phyloP scores from a whole-genome alignment of 2,797 vertebrate species.

The Acanthis flammea region DNA sequence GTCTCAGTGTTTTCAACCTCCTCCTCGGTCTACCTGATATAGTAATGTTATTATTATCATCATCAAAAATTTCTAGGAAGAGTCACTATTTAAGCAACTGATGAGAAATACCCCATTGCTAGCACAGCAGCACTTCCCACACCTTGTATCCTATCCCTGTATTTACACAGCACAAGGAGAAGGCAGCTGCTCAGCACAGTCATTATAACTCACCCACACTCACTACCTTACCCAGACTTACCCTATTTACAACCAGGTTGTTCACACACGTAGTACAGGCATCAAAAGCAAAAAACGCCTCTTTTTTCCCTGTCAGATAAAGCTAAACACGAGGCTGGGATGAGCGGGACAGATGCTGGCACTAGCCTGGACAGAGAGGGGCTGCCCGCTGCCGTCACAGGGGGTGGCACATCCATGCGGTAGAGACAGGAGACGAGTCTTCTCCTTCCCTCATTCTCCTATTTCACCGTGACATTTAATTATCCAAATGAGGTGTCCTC shows the following conservation, averaged over 20 bases:
- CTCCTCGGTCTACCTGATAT: not conserved
- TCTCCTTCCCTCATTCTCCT: not conserved
- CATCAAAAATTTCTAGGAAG: not conserved
- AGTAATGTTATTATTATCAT: not conserved
- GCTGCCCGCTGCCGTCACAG: rapidly evolving
- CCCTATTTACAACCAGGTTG: not conserved
- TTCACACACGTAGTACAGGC: not conserved
- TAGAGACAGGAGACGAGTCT: not conserved
- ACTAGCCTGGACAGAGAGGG: rapidly evolving
- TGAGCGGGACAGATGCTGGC: not conserved
- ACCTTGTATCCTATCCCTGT: not conserved
- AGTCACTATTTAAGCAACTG: not conserved
- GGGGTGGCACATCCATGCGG: not conserved
- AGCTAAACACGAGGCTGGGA: not conserved
- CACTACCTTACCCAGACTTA: not conserved
- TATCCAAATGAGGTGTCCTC: not conserved
- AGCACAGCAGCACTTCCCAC: not conserved
- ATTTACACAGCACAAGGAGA: not conserved
- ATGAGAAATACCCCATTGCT: not conserved
- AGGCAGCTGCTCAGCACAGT: not conserved
- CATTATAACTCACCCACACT: not conserved
- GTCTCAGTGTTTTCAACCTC: not conserved
- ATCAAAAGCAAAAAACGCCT: not conserved
- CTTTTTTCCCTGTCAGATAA: not conserved
- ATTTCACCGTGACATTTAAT: not conserved